These are phyloP conservation scores for Champsocephalus esox DNA, from an alignment of 2,797 vertebrate species.

Conservation along the genomic window DNA sequence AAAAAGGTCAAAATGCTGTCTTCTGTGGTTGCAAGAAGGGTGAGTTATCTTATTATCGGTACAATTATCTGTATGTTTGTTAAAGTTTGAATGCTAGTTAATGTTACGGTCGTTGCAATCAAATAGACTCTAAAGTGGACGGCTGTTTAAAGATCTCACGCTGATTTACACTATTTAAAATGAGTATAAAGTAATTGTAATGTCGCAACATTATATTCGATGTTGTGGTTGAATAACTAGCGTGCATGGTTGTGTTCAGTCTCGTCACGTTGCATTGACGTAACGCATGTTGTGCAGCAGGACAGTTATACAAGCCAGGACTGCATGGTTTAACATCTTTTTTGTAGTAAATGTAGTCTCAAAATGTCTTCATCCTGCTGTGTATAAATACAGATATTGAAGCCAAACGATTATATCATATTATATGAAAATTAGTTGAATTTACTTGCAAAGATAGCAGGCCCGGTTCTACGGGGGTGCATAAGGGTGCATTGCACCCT, in stretches of 20 bases:
- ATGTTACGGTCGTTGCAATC: too few relatives aligned
- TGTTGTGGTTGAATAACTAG: neutral
- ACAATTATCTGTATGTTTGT: neutral
- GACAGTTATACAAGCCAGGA: constrained; percentile 6
- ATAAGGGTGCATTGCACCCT: too few relatives aligned
- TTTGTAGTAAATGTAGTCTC: neutral
- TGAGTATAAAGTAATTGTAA: neutral
- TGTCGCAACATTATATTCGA: neutral
- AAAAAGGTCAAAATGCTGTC: constrained; percentile 62
- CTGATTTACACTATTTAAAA: neutral
- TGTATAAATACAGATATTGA: neutral
- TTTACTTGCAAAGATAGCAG: too few relatives aligned
- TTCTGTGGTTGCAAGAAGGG: constrained; percentile 60
- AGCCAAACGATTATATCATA: too few relatives aligned
- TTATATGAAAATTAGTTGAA: too few relatives aligned
- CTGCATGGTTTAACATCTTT: neutral
- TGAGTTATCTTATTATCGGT: constrained; percentile 57
- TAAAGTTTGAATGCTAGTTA: neutral
- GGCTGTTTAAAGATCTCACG: neutral
- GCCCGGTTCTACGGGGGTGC: too few relatives aligned
- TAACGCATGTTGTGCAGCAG: constrained; percentile 3
- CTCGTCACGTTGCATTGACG: neutral
- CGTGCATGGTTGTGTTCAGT: fast-evolving
- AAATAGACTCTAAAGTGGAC: too few relatives aligned
- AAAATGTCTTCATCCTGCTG: neutral